Base-by-base conservation (phyloP, 2,888 invertebrate species). In the Ectropis crepuscularia region DNA sequence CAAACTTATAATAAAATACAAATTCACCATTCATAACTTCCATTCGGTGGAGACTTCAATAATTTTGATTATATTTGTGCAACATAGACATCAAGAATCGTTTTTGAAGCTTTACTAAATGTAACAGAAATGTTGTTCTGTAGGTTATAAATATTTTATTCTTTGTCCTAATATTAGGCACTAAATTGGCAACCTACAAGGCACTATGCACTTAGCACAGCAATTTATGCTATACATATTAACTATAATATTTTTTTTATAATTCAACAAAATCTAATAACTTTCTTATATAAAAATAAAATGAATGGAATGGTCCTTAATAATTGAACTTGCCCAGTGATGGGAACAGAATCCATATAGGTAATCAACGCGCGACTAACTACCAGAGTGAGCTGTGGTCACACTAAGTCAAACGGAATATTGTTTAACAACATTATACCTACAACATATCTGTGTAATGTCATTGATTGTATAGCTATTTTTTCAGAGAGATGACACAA, bases 181-280 rank as follows among this genome's bases (percentile, higher is more conserved):
- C 93, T 93, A 93, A 88, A 91, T 93, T 93, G 93, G 93, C 92
- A 92, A 93, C 93, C 93, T 92, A 93, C 93, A 93, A 93, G 93
- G 93, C 93, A 93, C 93, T 93, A 92, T 92, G 92, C 92, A 88
- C 84, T 89, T 89, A 91, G 92, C 92, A 92, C 92, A 92, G 92
- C 89, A 90, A 87, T 87, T 85, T 82, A 81, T 84, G 85, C 84
- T 86, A 64, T 62, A 51, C 54, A 83, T 85, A n/a, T n/a, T n/a
- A 83, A 82, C 83, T 83, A 79, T 77, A 77, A 81, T 81, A 83
- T 70, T 69, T 28, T 28, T 28, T 73, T 79, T 68, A 72, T 69
- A 75, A 78, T 69, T 72, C 67, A 69, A 73, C 71, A 70, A 74
- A 75, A 74, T 74, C 69, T 68, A 75, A 77, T 73, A 70, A 70